These are phyloP conservation scores for Alcedo atthis DNA, from an alignment of 2,797 vertebrate species.

Conservation along the genomic window DNA sequence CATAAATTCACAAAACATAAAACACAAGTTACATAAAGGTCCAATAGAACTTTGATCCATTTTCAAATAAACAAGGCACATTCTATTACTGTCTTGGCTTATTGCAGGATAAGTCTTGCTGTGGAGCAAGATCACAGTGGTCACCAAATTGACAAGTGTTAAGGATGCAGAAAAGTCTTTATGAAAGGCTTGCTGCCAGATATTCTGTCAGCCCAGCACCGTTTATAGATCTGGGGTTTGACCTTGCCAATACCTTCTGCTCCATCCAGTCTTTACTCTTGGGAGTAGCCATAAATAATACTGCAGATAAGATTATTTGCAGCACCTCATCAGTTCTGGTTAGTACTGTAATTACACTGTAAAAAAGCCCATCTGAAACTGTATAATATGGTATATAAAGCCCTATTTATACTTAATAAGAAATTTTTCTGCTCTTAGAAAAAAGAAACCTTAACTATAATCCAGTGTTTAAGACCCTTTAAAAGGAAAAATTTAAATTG, in stretches of 20 bases:
- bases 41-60: not conserved
- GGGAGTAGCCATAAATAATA: not conserved
- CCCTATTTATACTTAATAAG: not conserved
- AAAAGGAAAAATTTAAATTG: not conserved
- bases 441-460: not conserved
- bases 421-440: not conserved
- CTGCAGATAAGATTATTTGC: not conserved
- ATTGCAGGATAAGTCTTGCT: not conserved
- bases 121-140: not conserved
- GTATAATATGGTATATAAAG: not conserved
- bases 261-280: not conserved
- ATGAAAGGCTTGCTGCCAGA: not conserved
- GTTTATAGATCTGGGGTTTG: not conserved
- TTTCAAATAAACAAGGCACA: not conserved
- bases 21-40: not conserved
- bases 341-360: not conserved
- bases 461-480: not conserved
- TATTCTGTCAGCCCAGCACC: not conserved
- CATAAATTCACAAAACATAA: not conserved
- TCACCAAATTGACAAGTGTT: not conserved
- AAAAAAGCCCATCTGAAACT: not conserved
- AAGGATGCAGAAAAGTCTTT: not conserved
- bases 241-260: not conserved
- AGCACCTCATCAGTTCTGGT: not conserved
- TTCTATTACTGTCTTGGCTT: not conserved